A percentile compares a stretch with the other conserved stretches of the same genome.
Evolutionary conservation across 2,888 invertebrate genomes (phyloP).

Genomic region (Ophioninae sp.): DNA sequence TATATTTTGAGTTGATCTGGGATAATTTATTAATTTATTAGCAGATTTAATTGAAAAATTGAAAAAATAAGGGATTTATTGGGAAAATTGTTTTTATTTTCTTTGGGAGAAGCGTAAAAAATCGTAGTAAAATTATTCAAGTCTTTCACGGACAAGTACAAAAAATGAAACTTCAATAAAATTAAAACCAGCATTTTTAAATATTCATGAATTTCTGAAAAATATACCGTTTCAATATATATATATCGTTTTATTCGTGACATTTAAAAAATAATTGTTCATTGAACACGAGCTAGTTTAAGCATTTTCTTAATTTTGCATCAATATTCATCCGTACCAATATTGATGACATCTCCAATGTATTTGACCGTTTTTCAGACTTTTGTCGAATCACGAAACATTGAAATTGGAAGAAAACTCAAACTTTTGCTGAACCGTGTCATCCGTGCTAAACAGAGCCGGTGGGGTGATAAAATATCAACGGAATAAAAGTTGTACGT

Average conservation of each 20-base stretch:
- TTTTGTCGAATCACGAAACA: background rate
- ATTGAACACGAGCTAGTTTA: no score
- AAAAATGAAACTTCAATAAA: background rate
- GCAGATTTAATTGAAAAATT: background rate
- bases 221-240: background rate
- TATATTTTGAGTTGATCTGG: no score
- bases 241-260: background rate
- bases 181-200: background rate
- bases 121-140: background rate
- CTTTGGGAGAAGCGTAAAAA: background rate
- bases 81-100: background rate
- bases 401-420: background rate
- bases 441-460: slow-evolving; percentile 58
- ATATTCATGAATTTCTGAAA: background rate
- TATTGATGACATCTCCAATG: background rate
- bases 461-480: background rate
- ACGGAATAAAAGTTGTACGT: slow-evolving; percentile 27
- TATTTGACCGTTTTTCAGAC: background rate
- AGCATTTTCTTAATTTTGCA: background rate
- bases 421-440: background rate
- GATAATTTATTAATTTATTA: no score
- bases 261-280: background rate
- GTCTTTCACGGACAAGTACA: no score
- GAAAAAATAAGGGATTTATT: background rate
- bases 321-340: background rate